These are phyloP conservation scores for Gandaritis pyraliata DNA, from an alignment of 2,888 invertebrate species.

Conservation along the genomic window DNA sequence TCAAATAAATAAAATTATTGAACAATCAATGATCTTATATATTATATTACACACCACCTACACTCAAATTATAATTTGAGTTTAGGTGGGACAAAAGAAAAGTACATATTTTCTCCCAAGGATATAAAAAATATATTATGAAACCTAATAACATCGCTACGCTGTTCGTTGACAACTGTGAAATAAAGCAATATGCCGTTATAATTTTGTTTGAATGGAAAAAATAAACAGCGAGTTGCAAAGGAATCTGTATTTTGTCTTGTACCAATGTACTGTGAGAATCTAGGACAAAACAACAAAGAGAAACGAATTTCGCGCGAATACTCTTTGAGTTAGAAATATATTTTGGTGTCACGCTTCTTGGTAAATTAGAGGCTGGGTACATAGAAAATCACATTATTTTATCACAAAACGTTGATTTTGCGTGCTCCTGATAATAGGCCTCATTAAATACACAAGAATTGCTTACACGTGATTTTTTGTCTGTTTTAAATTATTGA, in stretches of 20 bases:
- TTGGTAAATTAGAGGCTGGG: slow-evolving; percentile 15
- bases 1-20: too few species aligned
- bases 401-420: neutral
- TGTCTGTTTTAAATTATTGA: too few species aligned
- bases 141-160: slow-evolving; percentile 26
- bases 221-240: slow-evolving; percentile 29
- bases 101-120: slow-evolving; percentile 8
- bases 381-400: slow-evolving; percentile 9
- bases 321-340: slow-evolving; percentile 40
- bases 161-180: slow-evolving; percentile 24
- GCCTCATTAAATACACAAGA: neutral
- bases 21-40: too few species aligned
- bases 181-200: slow-evolving; percentile 26
- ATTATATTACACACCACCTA: too few species aligned
- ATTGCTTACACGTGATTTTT: too few species aligned
- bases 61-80: neutral
- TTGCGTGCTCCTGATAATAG: neutral
- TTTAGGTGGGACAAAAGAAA: slow-evolving; percentile 1
- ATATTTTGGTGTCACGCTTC: slow-evolving; percentile 38
- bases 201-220: slow-evolving; percentile 33
- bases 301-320: slow-evolving; percentile 32
- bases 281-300: slow-evolving; percentile 39
- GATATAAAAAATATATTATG: slow-evolving; percentile 21
- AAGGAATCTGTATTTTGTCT: slow-evolving; percentile 31
- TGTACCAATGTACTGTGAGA: slow-evolving; percentile 27